A percentile compares a stretch with the other conserved stretches of the same genome.
Conservation (phyloP, 35 echinoderm and acorn worm species). For the Apostichopus japonicus region DNA sequence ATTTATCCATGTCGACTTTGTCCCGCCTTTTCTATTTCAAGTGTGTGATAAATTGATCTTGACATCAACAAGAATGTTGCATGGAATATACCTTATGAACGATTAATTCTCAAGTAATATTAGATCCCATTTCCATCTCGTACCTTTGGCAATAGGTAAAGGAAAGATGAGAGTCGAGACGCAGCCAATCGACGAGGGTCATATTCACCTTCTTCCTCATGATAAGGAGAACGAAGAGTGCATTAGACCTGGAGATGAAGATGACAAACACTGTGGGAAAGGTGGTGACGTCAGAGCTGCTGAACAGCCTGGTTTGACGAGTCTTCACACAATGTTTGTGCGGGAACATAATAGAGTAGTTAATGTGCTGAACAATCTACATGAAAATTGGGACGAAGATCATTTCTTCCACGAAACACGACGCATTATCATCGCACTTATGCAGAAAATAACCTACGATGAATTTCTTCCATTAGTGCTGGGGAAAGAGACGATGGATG, state of each 20-base stretch:
- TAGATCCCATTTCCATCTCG: no score
- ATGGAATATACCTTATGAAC: no score
- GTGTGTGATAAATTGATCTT: no score
- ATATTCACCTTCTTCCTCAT: slow-evolving; percentile 15
- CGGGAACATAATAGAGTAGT: background rate
- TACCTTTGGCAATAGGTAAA: background rate
- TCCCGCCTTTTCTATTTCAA: no score
- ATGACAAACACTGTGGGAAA: background rate
- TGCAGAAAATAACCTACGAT: slow-evolving; percentile 15
- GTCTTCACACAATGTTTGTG: slow-evolving; percentile 15
- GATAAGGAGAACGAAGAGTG: slow-evolving; percentile 6
- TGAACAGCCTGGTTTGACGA: slow-evolving; percentile 23
- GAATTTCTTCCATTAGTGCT: slow-evolving; percentile 11
- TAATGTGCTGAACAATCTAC: background rate
- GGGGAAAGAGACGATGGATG: background rate
- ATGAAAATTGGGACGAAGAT: background rate
- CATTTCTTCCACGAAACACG: background rate
- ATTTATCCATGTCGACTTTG: no score
- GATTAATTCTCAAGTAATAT: no score
- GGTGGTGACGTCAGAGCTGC: slow-evolving; percentile 23
- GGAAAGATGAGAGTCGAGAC: slow-evolving; percentile 9
- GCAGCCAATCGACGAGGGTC: background rate
- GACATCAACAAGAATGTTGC: no score
- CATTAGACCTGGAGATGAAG: background rate
- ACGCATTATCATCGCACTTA: background rate